These are phyloP conservation scores for Grammomys surdaster DNA, from an alignment of 2,113 vertebrate species.

Conservation along the genomic window DNA sequence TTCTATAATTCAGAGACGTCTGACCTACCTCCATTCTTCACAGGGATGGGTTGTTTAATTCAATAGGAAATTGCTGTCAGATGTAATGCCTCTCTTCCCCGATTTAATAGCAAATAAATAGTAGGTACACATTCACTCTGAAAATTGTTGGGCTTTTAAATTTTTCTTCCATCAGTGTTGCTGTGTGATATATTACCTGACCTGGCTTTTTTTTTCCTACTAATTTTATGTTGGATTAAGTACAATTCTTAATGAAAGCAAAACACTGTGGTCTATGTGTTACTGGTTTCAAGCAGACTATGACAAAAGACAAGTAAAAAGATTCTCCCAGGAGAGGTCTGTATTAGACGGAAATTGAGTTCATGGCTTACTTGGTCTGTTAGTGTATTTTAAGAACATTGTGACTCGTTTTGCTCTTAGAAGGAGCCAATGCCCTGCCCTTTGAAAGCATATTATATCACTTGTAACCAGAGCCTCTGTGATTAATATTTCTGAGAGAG, in stretches of 20 bases:
- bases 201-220: conserved; percentile 44
- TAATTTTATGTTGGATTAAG: conserved; percentile 35
- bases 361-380: conserved; percentile 51
- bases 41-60: not conserved
- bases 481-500: conserved; percentile 68
- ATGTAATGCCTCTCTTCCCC: not conserved
- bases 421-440: not conserved
- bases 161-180: conserved; percentile 33
- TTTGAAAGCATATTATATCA: conserved; percentile 60
- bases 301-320: conserved; percentile 51
- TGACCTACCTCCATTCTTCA: not conserved
- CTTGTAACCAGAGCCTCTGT: conserved; percentile 44
- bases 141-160: conserved; percentile 10
- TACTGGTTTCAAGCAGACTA: conserved; percentile 25
- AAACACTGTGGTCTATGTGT: conserved; percentile 23
- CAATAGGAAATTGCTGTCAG: not conserved
- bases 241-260: conserved; percentile 61
- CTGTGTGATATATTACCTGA: conserved; percentile 13
- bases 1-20: not conserved
- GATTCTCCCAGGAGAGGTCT: conserved; percentile 7
- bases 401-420: conserved; percentile 26
- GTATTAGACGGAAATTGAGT: conserved; percentile 56
- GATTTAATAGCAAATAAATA: conserved; percentile 35
- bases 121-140: conserved; percentile 8
- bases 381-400: conserved; percentile 73